Percentiles rank a stretch among this genome's conserved stretches.
phyloP scores from a whole-genome alignment of 1,140 invertebrate genomes.

The Potamilus streckersoni region DNA sequence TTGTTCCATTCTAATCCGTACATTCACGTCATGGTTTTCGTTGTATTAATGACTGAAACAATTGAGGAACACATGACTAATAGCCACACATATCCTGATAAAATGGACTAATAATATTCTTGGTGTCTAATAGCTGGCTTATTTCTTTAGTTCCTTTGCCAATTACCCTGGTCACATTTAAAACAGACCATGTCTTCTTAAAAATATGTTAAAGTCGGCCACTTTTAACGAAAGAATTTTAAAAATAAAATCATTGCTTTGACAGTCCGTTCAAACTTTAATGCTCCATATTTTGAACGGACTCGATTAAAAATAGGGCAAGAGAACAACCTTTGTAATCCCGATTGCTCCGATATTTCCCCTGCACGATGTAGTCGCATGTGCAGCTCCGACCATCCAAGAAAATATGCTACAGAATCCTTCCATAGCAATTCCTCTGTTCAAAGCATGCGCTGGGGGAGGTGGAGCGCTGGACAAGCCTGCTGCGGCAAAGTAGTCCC shows the following conservation, averaged over 20 bases:
- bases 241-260: neutral
- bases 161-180: too few relatives aligned
- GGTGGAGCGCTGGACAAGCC: slow-evolving; percentile 20
- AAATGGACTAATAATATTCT: too few relatives aligned
- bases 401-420: slow-evolving; percentile 73
- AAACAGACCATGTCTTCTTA: too few relatives aligned
- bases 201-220: neutral
- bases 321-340: slow-evolving; percentile 66
- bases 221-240: neutral
- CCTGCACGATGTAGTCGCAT: slow-evolving; percentile 85
- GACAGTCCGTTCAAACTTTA: too few relatives aligned
- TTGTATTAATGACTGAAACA: too few relatives aligned
- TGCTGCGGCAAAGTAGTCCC: slow-evolving; percentile 44
- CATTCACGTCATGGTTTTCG: too few relatives aligned
- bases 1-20: too few relatives aligned
- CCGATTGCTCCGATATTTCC: slow-evolving; percentile 90
- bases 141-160: too few relatives aligned
- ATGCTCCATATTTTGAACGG: neutral
- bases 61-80: too few relatives aligned
- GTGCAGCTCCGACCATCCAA: slow-evolving; percentile 83
- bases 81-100: too few relatives aligned
- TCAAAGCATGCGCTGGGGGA: slow-evolving; percentile 28
- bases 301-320: neutral
- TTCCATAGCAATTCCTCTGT: slow-evolving; percentile 19
- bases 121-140: too few relatives aligned